phyloP scores from a whole-genome alignment of 1,140 invertebrate genomes.

The Calliopsis andreniformis region DNA sequence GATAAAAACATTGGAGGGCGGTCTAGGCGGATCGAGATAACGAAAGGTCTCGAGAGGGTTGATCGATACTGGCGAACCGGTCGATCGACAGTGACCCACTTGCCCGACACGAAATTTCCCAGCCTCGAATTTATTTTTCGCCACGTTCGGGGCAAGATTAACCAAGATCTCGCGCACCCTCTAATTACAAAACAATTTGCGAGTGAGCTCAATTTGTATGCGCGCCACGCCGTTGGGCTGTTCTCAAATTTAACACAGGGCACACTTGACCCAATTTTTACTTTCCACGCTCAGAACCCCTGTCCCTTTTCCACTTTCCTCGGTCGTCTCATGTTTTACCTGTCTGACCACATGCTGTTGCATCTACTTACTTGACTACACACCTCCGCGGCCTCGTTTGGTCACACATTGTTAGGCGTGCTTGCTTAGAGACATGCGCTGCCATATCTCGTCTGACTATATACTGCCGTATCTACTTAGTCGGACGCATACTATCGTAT shows the following conservation, averaged over 20 bases:
- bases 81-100: slow-evolving; percentile 46
- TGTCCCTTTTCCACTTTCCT: background rate
- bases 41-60: slow-evolving; percentile 23
- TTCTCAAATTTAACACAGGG: background rate
- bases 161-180: background rate
- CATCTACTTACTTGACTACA: slow-evolving; percentile 1
- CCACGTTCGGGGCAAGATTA: background rate
- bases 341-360: background rate
- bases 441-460: no score
- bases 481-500: no score
- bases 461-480: no score
- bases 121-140: slow-evolving; percentile 15
- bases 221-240: background rate
- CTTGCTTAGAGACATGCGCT: background rate
- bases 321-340: background rate
- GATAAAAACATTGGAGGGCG: slow-evolving; percentile 1
- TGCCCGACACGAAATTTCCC: slow-evolving; percentile 12
- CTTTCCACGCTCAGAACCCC: background rate
- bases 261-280: slow-evolving; percentile 1
- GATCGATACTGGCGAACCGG: slow-evolving; percentile 39
- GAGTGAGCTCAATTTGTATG: background rate
- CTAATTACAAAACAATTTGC: slow-evolving; percentile 35
- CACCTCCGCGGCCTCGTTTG: background rate
- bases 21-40: slow-evolving; percentile 13
- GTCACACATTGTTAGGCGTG: background rate